Percentiles rank a stretch among this genome's conserved stretches.
Conservation (phyloP, 2,888 invertebrate species). For the Chrysodeixis includens region DNA sequence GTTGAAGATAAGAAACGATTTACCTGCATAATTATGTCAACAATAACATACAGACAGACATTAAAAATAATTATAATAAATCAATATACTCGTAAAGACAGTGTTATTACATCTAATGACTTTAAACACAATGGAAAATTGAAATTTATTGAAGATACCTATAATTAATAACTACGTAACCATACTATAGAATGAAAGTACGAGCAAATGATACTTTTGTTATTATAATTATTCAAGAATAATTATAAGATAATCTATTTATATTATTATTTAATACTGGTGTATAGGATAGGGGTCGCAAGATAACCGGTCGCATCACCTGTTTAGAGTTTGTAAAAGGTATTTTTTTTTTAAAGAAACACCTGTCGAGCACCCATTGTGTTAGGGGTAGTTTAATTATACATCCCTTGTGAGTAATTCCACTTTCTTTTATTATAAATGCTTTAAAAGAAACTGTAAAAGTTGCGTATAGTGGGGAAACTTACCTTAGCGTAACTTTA, state of each 20-base stretch:
- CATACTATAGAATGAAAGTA: too few relatives aligned
- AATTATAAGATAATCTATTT: too few relatives aligned
- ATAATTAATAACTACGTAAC: constrained; percentile 24
- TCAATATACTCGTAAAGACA: constrained; percentile 19
- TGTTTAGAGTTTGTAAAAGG: background rate
- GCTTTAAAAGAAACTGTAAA: too few relatives aligned
- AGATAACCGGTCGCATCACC: background rate
- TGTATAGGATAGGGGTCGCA: background rate
- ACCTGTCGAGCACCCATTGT: background rate
- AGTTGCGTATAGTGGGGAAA: too few relatives aligned
- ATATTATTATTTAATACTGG: constrained; percentile 12
- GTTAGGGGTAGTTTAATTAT: constrained; percentile 1
- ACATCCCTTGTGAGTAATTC: background rate
- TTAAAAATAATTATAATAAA: constrained; percentile 23
- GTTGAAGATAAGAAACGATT: background rate
- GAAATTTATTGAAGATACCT: constrained; percentile 32
- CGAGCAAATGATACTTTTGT: too few relatives aligned
- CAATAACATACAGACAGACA: constrained; percentile 10
- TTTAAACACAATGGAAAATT: constrained; percentile 34
- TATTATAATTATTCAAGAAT: too few relatives aligned
- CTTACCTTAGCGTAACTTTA: too few relatives aligned
- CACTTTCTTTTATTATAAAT: background rate
- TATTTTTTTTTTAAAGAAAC: background rate
- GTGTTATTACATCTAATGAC: constrained; percentile 24
- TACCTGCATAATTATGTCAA: constrained; percentile 15